These are phyloP conservation scores for Paramormyrops kingsleyae DNA, from an alignment of 2,113 vertebrate species.

Conservation along the genomic window DNA sequence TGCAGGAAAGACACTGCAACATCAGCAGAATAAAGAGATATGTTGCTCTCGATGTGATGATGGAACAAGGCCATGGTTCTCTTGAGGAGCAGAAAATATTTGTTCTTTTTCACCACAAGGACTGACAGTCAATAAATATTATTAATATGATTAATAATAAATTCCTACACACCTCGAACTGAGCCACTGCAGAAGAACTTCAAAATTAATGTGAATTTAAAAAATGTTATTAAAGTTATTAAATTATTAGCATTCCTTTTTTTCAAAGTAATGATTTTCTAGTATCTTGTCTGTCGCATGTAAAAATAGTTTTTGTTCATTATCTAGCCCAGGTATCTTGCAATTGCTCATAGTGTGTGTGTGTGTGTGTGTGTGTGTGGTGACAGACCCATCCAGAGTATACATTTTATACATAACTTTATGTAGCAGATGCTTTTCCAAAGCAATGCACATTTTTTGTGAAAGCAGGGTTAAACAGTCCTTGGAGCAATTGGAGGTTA, in stretches of 20 bases:
- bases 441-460: not conserved
- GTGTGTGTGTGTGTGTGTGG: not conserved
- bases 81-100: not conserved
- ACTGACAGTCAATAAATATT: slow-evolving; percentile 1
- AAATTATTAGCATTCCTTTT: not conserved
- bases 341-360: not conserved
- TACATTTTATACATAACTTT: not conserved
- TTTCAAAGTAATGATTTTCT: not conserved
- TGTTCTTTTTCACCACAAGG: not conserved
- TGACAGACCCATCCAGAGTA: not conserved
- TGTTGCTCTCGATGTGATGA: not conserved
- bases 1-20: not conserved
- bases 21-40: not conserved
- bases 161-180: not conserved
- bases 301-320: not conserved
- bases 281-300: not conserved
- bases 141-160: not conserved
- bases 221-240: not conserved
- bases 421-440: not conserved
- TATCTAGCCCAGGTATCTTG: not conserved
- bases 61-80: not conserved
- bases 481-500: not conserved
- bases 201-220: not conserved
- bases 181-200: not conserved
- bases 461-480: not conserved